These are phyloP conservation scores for Lycocorax pyrrhopterus DNA, from an alignment of 2,113 vertebrate genomes.

Conservation along the genomic window DNA sequence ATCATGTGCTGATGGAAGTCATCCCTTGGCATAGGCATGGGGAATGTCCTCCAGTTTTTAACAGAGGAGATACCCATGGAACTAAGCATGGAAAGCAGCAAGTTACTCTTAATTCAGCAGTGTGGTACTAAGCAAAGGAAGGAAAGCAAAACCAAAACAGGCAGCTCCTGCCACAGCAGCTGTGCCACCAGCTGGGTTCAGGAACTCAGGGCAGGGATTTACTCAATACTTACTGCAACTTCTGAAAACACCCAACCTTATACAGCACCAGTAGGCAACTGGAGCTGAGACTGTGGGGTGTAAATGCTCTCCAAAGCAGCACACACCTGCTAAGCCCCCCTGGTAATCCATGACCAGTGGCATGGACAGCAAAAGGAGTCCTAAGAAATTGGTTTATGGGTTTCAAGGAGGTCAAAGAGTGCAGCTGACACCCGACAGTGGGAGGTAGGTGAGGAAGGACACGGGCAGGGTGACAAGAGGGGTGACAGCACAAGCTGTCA, in stretches of 20 bases:
- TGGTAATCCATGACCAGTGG: too few species aligned
- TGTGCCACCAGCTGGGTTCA: neutral
- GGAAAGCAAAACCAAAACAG: neutral
- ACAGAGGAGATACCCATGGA: neutral
- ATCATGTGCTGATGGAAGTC: neutral
- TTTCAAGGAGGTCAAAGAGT: neutral
- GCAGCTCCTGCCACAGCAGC: neutral
- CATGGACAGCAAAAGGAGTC: neutral
- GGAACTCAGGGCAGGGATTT: neutral
- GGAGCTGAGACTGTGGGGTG: accelerated
- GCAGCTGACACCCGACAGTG: accelerated
- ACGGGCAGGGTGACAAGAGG: accelerated
- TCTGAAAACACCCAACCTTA: neutral
- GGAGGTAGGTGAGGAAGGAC: neutral
- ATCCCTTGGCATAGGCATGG: neutral
- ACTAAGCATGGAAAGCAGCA: neutral
- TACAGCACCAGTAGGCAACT: accelerated
- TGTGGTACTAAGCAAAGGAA: neutral
- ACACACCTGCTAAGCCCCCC: neutral
- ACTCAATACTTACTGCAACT: neutral
- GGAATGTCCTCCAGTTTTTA: neutral
- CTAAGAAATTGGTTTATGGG: neutral
- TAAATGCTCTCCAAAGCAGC: neutral
- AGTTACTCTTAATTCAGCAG: neutral
- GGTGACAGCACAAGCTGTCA: neutral